phyloP scores from a whole-genome alignment of 2,888 invertebrate genomes.

The Drosophila stalkeri region DNA sequence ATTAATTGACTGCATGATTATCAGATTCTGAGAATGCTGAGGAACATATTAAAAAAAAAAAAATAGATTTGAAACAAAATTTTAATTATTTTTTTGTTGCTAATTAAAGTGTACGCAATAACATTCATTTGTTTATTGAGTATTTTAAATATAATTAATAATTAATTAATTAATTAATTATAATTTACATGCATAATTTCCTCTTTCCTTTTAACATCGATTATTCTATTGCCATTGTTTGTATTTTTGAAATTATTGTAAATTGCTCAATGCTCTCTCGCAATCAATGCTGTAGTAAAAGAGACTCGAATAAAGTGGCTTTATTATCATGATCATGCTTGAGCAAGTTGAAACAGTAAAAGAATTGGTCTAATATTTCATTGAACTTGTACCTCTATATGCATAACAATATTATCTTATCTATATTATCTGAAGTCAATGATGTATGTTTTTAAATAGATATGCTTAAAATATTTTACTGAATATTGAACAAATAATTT shows the following conservation, averaged over 20 bases:
- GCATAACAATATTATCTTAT: no score
- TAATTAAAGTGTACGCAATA: not conserved
- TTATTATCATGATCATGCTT: no score
- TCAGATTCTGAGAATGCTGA: not conserved
- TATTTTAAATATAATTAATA: no score
- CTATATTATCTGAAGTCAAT: no score
- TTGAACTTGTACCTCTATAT: not conserved
- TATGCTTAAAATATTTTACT: no score
- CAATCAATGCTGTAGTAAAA: not conserved
- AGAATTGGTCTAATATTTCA: not conserved
- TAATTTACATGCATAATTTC: not conserved
- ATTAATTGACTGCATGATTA: not conserved
- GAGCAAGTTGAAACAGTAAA: not conserved
- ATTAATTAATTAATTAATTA: not conserved
- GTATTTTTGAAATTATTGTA: not conserved
- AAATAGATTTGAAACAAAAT: not conserved
- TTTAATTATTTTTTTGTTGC: not conserved
- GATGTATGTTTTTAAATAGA: no score
- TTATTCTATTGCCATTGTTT: not conserved
- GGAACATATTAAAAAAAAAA: no score
- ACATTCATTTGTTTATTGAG: no score
- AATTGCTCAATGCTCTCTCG: not conserved
- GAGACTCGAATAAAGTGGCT: not conserved
- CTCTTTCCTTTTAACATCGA: not conserved
- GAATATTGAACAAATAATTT: no score